phyloP scores from a whole-genome alignment of 2,797 vertebrate species.

The Dicrostonyx torquatus region DNA sequence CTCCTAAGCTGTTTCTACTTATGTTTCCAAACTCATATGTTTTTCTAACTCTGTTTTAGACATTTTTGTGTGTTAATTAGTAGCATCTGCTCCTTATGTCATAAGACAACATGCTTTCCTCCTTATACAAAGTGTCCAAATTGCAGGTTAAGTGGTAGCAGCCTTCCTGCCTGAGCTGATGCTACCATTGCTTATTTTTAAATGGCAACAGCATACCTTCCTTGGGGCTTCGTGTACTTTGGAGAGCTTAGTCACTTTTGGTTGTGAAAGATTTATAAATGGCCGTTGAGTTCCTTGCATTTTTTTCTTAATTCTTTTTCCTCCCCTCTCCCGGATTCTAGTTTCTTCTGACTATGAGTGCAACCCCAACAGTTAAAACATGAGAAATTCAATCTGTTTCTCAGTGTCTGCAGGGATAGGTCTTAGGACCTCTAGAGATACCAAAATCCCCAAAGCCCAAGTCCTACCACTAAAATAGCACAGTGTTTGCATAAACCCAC shows the following conservation, averaged over 20 bases:
- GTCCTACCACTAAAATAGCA: neutral
- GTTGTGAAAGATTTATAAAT: conserved; percentile 44
- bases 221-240: neutral
- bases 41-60: conserved; percentile 66
- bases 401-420: neutral
- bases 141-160: conserved; percentile 31
- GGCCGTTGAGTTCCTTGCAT: conserved; percentile 12
- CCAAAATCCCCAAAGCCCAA: neutral
- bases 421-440: neutral
- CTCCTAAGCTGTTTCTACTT: conserved; percentile 63
- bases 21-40: conserved; percentile 58
- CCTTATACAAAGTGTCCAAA: conserved; percentile 21
- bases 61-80: conserved; percentile 68
- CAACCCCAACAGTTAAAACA: neutral
- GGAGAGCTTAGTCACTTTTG: conserved; percentile 21
- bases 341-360: conserved; percentile 46
- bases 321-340: neutral
- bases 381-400: neutral
- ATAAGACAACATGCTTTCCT: conserved; percentile 47
- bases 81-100: conserved; percentile 70
- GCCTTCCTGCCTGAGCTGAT: neutral
- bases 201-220: conserved; percentile 48
- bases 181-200: conserved; percentile 57
- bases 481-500: neutral
- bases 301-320: conserved; percentile 56